phyloP scores from a whole-genome alignment of 2,113 vertebrate genomes.

The Rhea pennata region DNA sequence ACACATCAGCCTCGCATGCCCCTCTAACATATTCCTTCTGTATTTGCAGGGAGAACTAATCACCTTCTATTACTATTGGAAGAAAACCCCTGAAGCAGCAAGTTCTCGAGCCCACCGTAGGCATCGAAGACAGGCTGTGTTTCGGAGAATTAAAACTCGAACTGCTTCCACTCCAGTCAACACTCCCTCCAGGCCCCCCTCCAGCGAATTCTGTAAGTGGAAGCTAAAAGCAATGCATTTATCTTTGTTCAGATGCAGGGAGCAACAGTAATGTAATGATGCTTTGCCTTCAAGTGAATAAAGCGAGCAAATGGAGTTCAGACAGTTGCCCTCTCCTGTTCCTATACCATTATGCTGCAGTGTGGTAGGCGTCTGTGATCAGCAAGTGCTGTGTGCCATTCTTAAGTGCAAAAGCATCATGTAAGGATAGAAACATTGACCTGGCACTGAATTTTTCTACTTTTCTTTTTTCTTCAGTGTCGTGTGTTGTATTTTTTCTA shows the following conservation, averaged over 20 bases:
- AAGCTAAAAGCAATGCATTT: neutral
- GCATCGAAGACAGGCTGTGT: slow-evolving; percentile 96
- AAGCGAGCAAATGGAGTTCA: neutral
- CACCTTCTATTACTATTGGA: slow-evolving; percentile 99
- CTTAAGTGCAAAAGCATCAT: neutral
- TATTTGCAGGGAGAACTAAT: slow-evolving; percentile 92
- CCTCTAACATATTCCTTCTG: slow-evolving; percentile 15
- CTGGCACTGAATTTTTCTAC: neutral
- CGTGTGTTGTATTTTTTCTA: neutral
- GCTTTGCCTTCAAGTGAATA: neutral
- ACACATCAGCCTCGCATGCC: neutral
- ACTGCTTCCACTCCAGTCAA: slow-evolving; percentile 96
- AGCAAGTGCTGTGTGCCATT: neutral
- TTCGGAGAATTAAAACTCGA: slow-evolving; percentile 97
- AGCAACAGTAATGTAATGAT: neutral
- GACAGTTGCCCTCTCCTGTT: neutral
- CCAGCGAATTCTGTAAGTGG: slow-evolving; percentile 96
- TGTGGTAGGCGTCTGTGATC: slow-evolving; percentile 30
- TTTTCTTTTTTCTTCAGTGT: neutral
- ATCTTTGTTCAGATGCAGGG: neutral
- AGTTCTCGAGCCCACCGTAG: slow-evolving; percentile 95
- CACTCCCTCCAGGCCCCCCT: slow-evolving; percentile 95
- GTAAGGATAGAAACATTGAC: neutral
- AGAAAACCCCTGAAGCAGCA: slow-evolving; percentile 97
- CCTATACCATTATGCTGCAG: neutral